Conservation (phyloP, 2,797 vertebrate genomes). For the Alfaro cultratus region DNA sequence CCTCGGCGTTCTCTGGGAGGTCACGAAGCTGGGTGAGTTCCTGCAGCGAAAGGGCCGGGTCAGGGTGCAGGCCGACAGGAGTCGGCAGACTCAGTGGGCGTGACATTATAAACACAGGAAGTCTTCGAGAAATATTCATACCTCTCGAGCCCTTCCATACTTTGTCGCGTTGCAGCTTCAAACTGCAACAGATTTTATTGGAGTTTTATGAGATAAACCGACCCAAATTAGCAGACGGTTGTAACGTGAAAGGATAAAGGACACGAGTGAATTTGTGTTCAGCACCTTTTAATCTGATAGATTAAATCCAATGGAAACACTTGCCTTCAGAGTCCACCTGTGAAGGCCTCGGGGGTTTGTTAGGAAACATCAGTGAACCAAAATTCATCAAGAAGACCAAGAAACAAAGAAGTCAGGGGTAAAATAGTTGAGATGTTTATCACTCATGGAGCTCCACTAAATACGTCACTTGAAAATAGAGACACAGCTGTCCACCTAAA, state of each 20-base stretch:
- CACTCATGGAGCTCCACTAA: not conserved
- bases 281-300: not conserved
- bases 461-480: not conserved
- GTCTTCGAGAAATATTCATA: not conserved
- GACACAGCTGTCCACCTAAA: too few relatives aligned
- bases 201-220: not conserved
- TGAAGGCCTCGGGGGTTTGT: not conserved
- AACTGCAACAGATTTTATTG: not conserved
- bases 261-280: not conserved
- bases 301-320: not conserved
- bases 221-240: not conserved
- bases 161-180: not conserved
- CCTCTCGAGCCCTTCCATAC: not conserved
- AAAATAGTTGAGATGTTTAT: not conserved
- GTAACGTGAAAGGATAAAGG: not conserved
- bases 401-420: not conserved
- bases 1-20: conserved; percentile 56
- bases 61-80: conserved; percentile 63
- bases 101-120: conserved; percentile 29
- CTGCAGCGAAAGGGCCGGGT: conserved; percentile 64
- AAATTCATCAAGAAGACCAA: not conserved
- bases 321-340: not conserved
- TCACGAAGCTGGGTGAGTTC: conserved; percentile 69
- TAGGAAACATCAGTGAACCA: not conserved
- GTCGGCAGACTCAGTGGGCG: conserved; percentile 50